Conservation (phyloP, 2,797 vertebrate genomes). For the Alosa sapidissima region DNA sequence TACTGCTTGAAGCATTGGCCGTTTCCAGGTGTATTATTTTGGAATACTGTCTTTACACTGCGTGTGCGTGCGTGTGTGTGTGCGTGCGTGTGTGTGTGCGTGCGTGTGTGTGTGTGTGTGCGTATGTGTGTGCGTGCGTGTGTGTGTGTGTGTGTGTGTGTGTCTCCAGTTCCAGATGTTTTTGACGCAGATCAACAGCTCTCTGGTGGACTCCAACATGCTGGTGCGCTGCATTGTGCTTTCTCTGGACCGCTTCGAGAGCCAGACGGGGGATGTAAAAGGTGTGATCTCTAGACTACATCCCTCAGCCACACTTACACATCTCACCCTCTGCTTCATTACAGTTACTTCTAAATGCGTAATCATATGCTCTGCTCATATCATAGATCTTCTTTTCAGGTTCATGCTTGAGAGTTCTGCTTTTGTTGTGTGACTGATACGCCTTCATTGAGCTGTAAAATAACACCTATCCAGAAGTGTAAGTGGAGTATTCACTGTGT, state of each 20-base stretch:
- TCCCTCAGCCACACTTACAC: neutral
- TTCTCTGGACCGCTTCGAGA: constrained; percentile 94
- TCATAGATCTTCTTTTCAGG: neutral
- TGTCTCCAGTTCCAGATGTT: constrained; percentile 90
- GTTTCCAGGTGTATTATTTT: neutral
- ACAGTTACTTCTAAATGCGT: neutral
- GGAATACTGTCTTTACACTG: constrained; percentile 3
- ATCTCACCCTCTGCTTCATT: neutral
- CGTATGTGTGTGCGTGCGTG: neutral
- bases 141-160: neutral
- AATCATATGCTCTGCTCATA: neutral
- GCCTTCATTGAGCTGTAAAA: neutral
- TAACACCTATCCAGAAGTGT: neutral
- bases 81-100: neutral
- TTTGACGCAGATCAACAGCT: constrained; percentile 97
- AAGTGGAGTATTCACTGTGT: neutral
- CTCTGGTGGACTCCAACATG: constrained; percentile 98
- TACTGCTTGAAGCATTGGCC: neutral
- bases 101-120: neutral
- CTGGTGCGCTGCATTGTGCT: constrained; percentile 94
- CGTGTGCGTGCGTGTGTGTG: neutral
- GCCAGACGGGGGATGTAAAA: constrained; percentile 91
- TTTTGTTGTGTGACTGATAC: neutral
- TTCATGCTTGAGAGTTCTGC: no score
- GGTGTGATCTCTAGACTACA: constrained; percentile 67